phyloP scores from a whole-genome alignment of 1,140 invertebrate genomes.

The Leptinotarsa lineolata region DNA sequence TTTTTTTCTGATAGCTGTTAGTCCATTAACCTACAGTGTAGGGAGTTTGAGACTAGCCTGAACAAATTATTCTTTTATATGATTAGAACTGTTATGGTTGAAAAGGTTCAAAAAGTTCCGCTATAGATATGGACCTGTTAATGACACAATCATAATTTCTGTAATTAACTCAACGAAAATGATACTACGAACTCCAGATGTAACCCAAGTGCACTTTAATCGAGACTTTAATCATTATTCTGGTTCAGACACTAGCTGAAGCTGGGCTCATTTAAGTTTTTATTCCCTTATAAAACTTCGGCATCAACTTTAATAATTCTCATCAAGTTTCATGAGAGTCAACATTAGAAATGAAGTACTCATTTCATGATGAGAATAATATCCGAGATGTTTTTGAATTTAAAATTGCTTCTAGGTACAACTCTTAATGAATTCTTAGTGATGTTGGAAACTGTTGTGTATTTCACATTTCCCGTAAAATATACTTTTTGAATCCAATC shows the following conservation, averaged over 20 bases:
- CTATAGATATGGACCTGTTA: neutral
- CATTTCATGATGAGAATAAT: neutral
- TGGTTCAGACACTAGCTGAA: neutral
- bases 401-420: too few relatives aligned
- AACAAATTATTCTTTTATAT: too few relatives aligned
- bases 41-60: too few relatives aligned
- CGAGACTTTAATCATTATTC: conserved; percentile 6
- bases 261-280: neutral
- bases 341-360: neutral
- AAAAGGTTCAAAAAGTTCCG: neutral
- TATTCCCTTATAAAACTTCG: conserved; percentile 1
- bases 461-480: too few relatives aligned
- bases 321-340: neutral
- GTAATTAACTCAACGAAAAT: neutral
- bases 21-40: too few relatives aligned
- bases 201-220: neutral
- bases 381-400: too few relatives aligned
- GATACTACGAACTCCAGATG: neutral
- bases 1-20: too few relatives aligned
- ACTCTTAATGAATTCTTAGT: too few relatives aligned
- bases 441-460: too few relatives aligned
- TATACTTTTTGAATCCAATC: too few relatives aligned
- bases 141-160: neutral
- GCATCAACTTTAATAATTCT: conserved; percentile 6
- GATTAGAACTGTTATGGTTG: too few relatives aligned